A percentile compares a stretch with the other conserved stretches of the same genome.
Evolutionary conservation across 2,888 invertebrate genomes (phyloP).

Genomic region (Protodeltote pygarga): DNA sequence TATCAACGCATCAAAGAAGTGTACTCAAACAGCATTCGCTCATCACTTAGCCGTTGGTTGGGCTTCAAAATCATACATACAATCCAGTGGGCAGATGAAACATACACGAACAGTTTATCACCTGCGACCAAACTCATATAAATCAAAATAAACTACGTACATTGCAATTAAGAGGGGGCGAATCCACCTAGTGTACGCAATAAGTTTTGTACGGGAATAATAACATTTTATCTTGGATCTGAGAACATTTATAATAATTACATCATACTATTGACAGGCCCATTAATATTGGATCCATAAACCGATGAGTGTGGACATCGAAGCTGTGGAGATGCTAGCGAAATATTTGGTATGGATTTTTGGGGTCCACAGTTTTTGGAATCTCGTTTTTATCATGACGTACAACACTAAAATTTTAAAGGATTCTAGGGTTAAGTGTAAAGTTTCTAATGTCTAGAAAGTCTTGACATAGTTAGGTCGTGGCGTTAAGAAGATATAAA

Average conservation of each 20-base stretch:
- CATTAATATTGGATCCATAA: constrained; percentile 74
- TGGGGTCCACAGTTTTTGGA: neutral
- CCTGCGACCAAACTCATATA: constrained; percentile 45
- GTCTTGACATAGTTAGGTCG: too few relatives aligned
- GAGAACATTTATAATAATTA: constrained; percentile 82
- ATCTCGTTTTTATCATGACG: neutral
- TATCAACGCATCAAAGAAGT: too few relatives aligned
- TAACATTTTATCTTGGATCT: constrained; percentile 73
- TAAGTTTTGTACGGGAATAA: constrained; percentile 70
- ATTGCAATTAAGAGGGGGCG: constrained; percentile 69
- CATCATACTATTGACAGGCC: constrained; percentile 78
- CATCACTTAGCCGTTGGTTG: constrained; percentile 37
- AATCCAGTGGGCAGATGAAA: constrained; percentile 62
- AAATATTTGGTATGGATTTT: constrained; percentile 11
- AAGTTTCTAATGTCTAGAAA: too few relatives aligned
- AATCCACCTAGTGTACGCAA: constrained; percentile 65
- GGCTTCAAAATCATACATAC: constrained; percentile 17
- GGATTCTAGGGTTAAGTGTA: too few relatives aligned
- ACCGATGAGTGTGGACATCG: constrained; percentile 30
- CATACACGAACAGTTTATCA: constrained; percentile 64
- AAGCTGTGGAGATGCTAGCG: constrained; percentile 17
- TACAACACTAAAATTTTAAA: too few relatives aligned
- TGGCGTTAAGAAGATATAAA: too few relatives aligned
- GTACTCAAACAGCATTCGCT: constrained; percentile 27
- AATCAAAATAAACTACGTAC: constrained; percentile 56